Evolutionary conservation across 2,888 invertebrate species (phyloP), one percentile per base, ranked within the genome.

Genomic region (Drosophila crucigera): DNA sequence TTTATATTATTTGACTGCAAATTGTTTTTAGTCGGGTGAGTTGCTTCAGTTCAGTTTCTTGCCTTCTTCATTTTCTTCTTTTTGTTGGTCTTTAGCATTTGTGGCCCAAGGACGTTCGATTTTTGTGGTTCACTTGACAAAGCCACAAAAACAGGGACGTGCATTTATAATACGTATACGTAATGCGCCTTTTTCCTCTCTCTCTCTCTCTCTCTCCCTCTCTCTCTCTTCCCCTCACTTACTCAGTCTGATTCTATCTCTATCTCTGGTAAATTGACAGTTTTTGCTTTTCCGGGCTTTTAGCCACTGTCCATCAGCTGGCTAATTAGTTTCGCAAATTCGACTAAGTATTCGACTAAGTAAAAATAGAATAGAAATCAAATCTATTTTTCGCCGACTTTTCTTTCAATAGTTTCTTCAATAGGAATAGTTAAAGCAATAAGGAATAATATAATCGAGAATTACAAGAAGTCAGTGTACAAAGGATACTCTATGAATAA

Each of bases 41-140:
- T 68, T 68, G 67, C 53, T 47, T 49, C 54, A 50, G 54, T 59
- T 62, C 54, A 30, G 49, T 55, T 62, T 41, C 19, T 11, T 25
- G 54, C 61, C 56, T 1, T 33, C 41, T 31, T 53, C 58, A 35
- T 28, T 30, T 49, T 63, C 35, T 62, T 56, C 43, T 60, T 62
- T 73, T 52, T 67, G 68, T 62, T 66, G 30, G 25, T 47, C 30
- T 41, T 16, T 68, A 63, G 43, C 66, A 68, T 72, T 81, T 79
- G 39, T 75, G 67, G 75, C 82, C 75, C 88, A 88, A 88, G 90
- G 88, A 90, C 84, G 73, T 90, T 88, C 90, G 86, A 90, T 90
- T 89, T 89, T 83, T 55, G 35, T 69, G 63, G 61, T 59, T 52
- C 50, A 60, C 68, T 78, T 89, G 73, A 78, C 88, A 88, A 80